Conservation (phyloP, 2,888 invertebrate genomes). For the Rhopalosiphum nymphaeae region DNA sequence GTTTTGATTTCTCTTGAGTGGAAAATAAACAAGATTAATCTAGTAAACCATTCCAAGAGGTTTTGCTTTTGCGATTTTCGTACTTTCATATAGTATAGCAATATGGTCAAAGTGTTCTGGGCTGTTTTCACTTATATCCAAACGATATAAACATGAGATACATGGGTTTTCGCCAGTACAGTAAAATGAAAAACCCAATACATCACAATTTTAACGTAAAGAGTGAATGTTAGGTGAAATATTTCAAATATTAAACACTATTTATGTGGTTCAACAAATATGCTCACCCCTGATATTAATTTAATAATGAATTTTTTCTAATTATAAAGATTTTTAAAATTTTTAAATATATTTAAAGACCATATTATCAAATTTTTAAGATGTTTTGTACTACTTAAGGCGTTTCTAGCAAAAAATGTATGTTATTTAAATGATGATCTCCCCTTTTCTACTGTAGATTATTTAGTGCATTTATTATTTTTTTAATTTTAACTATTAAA, state of each 20-base stretch:
- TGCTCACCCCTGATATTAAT: too few species aligned
- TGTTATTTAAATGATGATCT: too few species aligned
- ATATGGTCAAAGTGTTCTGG: background rate
- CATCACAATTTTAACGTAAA: background rate
- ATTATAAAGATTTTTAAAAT: too few species aligned
- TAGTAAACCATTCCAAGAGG: background rate
- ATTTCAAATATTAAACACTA: slow-evolving; percentile 9
- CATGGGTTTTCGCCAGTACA: background rate
- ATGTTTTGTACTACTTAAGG: too few species aligned
- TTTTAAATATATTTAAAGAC: too few species aligned
- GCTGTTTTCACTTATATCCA: background rate
- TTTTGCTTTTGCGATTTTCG: background rate
- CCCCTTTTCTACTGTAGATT: too few species aligned
- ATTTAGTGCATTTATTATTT: too few species aligned
- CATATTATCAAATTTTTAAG: too few species aligned
- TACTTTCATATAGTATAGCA: background rate
- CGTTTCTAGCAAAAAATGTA: too few species aligned
- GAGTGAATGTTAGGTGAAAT: background rate
- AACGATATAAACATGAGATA: background rate
- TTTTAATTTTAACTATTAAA: too few species aligned
- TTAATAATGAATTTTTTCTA: too few species aligned
- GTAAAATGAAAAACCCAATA: background rate
- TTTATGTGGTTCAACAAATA: too few species aligned
- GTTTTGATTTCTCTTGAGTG: background rate
- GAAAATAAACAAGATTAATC: background rate